Conservation (phyloP, 2,113 vertebrate genomes). For the Pomatorhinus ruficollis region DNA sequence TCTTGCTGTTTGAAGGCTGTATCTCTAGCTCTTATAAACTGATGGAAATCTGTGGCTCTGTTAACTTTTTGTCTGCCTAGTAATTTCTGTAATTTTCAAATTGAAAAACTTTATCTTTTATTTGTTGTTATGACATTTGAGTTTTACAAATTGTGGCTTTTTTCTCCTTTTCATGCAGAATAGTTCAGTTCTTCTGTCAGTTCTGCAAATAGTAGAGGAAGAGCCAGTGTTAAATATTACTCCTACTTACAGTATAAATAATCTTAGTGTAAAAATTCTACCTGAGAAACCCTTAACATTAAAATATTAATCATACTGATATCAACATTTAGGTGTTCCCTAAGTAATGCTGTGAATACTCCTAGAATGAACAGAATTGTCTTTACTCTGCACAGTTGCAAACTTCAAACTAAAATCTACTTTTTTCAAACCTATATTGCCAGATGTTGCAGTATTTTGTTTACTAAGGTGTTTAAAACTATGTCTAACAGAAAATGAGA, state of each 20-base stretch:
- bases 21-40: background rate
- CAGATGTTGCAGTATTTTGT: background rate
- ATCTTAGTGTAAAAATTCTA: background rate
- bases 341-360: background rate
- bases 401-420: background rate
- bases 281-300: background rate
- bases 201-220: background rate
- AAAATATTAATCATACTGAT: background rate
- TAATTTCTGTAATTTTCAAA: background rate
- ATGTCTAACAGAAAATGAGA: background rate
- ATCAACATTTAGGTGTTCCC: background rate
- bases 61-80: background rate
- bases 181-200: background rate
- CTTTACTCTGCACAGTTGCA: background rate
- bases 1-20: background rate
- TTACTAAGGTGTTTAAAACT: background rate
- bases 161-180: background rate
- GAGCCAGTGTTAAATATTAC: background rate
- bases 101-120: background rate
- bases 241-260: background rate
- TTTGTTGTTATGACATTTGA: background rate
- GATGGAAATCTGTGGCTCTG: background rate
- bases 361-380: background rate
- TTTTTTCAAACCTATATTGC: background rate
- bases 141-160: background rate